These are phyloP conservation scores for Arctocebus calabarensis DNA, from an alignment of 2,797 vertebrate genomes.

Conservation along the genomic window DNA sequence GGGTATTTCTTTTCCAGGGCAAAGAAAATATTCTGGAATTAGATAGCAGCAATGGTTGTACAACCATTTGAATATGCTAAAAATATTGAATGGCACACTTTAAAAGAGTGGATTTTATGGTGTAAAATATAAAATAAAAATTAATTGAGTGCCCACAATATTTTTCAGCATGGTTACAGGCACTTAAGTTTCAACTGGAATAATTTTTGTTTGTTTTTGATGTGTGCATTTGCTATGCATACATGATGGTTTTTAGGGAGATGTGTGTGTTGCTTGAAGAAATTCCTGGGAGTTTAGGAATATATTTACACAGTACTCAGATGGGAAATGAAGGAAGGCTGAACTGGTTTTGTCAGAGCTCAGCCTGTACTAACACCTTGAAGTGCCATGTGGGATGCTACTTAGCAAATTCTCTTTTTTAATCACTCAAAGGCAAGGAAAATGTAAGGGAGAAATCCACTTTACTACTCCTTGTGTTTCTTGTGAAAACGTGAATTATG, in stretches of 20 bases:
- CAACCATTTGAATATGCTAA: background rate
- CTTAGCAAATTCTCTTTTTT: background rate
- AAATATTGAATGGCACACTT: background rate
- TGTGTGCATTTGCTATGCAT: background rate
- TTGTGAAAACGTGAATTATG: conserved; percentile 17
- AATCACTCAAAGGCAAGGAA: background rate
- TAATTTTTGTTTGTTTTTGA: background rate
- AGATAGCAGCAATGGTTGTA: background rate
- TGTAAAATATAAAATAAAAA: conserved; percentile 34
- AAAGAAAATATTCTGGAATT: conserved; percentile 43
- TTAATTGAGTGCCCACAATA: background rate
- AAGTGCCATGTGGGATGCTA: background rate
- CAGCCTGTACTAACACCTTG: background rate
- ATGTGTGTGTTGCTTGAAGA: background rate
- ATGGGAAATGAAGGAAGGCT: background rate
- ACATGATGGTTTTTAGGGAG: background rate
- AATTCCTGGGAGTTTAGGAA: background rate
- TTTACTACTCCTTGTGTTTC: background rate
- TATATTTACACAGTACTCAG: background rate
- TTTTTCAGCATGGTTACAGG: conserved; percentile 29
- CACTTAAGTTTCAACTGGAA: background rate
- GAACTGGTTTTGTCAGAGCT: background rate
- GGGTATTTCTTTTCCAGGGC: background rate
- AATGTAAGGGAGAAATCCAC: background rate
- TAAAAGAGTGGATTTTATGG: background rate